Conservation (phyloP, 2,888 invertebrate genomes). For the Melikaiella ostensackeni region DNA sequence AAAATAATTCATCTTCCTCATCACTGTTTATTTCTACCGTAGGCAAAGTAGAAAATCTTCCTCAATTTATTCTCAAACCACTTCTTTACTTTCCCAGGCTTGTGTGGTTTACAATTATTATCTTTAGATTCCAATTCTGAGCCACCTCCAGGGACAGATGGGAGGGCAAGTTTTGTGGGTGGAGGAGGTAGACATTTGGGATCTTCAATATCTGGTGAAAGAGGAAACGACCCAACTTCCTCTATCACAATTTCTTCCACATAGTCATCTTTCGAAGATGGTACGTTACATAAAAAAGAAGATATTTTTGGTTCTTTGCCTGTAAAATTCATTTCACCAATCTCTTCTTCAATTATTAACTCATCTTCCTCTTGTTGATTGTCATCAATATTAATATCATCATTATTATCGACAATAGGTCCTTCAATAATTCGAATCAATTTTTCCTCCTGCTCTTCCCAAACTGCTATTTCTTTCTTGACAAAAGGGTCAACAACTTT, state of each 20-base stretch:
- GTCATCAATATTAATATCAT: constrained; percentile 12
- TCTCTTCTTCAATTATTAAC: constrained; percentile 34
- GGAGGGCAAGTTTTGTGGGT: not conserved
- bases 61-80: not conserved
- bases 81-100: constrained; percentile 11
- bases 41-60: not conserved
- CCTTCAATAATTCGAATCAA: constrained; percentile 60
- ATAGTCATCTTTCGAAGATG: not conserved
- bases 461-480: constrained; percentile 50
- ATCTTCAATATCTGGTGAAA: not conserved
- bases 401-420: constrained; percentile 25
- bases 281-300: not conserved
- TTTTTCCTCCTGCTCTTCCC: constrained; percentile 63
- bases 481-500: constrained; percentile 34
- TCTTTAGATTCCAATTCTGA: constrained; percentile 13
- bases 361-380: constrained; percentile 18
- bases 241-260: not conserved
- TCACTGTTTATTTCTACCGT: not conserved
- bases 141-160: not conserved
- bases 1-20: not conserved
- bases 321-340: constrained; percentile 2
- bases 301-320: constrained; percentile 2
- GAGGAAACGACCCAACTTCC: not conserved
- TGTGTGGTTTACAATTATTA: not conserved
- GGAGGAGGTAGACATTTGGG: not conserved